These are phyloP conservation scores for Temnothorax curvispinosus DNA, from an alignment of 1,140 invertebrate species.

Conservation along the genomic window DNA sequence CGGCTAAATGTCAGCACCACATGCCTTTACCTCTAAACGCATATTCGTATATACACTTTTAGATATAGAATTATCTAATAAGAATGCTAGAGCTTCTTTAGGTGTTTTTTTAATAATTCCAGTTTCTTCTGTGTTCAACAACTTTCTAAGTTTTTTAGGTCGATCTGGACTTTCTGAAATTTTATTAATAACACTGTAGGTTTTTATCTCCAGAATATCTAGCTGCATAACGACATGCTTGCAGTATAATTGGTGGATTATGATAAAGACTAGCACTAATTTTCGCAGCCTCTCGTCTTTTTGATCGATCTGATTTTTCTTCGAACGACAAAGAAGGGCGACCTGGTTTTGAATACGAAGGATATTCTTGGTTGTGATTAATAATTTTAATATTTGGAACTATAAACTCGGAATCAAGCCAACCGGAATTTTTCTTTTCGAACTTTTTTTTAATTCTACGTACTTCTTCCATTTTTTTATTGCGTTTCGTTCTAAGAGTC, in stretches of 20 bases:
- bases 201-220: neutral
- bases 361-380: neutral
- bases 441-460: neutral
- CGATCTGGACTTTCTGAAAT: conserved; percentile 3
- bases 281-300: neutral
- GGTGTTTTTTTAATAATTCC: conserved; percentile 17
- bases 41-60: conserved; percentile 41
- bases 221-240: neutral
- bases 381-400: neutral
- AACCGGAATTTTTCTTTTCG: neutral
- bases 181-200: neutral
- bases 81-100: conserved; percentile 45
- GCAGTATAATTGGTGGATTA: neutral
- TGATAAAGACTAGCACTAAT: neutral
- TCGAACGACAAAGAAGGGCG: neutral
- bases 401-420: neutral
- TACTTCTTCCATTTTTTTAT: neutral
- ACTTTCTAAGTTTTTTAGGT: conserved; percentile 32
- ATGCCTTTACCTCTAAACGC: conserved; percentile 43
- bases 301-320: neutral
- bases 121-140: conserved; percentile 21
- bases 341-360: neutral
- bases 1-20: conserved; percentile 43
- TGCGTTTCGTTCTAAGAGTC: neutral
- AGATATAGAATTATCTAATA: conserved; percentile 26